Conservation (phyloP, 2,797 vertebrate genomes). For the Nothura maculosa region DNA sequence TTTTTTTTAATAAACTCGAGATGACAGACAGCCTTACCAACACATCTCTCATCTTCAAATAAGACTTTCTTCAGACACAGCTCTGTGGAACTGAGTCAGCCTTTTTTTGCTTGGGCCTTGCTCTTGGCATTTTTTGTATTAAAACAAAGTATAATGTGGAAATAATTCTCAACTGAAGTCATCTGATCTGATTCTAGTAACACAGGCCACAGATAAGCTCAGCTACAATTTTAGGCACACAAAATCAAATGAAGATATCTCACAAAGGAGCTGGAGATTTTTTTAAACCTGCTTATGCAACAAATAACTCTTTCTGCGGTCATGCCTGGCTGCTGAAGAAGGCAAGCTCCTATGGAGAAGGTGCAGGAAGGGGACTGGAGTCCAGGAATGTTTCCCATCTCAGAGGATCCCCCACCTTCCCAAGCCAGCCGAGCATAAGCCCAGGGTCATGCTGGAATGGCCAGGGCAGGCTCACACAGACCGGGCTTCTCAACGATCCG, state of each 20-base stretch:
- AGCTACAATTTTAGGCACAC: background rate
- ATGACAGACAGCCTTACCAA: conserved; percentile 72
- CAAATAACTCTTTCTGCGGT: background rate
- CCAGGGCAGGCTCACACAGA: background rate
- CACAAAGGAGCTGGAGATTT: background rate
- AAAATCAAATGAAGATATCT: conserved; percentile 13
- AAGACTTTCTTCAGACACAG: conserved; percentile 65
- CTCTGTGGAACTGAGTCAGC: conserved; percentile 63
- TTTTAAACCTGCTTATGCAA: background rate
- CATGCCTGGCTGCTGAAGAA: background rate
- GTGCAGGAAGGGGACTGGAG: background rate
- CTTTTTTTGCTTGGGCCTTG: conserved; percentile 66
- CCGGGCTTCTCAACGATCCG: conserved; percentile 34
- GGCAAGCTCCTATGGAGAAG: fast-evolving
- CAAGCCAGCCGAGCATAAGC: background rate
- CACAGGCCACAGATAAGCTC: background rate
- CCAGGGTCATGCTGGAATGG: background rate
- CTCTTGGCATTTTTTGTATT: conserved; percentile 62
- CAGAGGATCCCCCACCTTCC: background rate
- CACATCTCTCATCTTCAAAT: conserved; percentile 78
- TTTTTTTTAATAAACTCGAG: conserved; percentile 75
- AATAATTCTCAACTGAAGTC: conserved; percentile 52
- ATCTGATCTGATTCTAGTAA: conserved; percentile 32
- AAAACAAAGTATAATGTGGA: conserved; percentile 62
- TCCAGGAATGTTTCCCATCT: background rate